A percentile compares a stretch with the other conserved stretches of the same genome.
These are phyloP conservation scores for Rhyacophila evoluta DNA, from an alignment of 2,888 invertebrate species.

Conservation along the genomic window DNA sequence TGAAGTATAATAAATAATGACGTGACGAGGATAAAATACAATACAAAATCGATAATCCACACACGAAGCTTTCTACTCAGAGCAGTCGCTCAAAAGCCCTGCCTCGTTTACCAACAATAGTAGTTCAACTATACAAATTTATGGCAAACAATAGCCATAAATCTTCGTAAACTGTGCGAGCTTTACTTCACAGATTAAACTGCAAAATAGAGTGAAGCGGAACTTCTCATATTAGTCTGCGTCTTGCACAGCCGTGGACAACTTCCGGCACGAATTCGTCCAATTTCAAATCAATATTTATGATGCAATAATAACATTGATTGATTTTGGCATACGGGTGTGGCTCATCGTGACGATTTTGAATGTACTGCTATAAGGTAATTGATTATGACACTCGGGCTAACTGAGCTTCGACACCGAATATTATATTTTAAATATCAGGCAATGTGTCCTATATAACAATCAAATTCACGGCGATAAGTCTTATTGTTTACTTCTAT, in stretches of 20 bases:
- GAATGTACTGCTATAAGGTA: no score
- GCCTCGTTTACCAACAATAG: not conserved
- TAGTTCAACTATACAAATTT: conserved; percentile 40
- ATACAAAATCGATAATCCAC: conserved; percentile 9
- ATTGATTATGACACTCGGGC: no score
- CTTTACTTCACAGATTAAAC: conserved; percentile 39
- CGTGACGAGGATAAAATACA: not conserved
- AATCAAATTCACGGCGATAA: no score
- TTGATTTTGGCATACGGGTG: no score
- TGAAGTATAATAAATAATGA: not conserved
- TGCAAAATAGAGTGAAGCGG: conserved; percentile 30
- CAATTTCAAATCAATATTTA: no score
- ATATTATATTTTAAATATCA: no score
- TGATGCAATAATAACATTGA: no score
- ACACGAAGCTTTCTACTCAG: not conserved
- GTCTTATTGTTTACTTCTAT: no score
- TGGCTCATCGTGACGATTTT: no score
- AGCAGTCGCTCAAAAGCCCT: not conserved
- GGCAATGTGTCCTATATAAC: no score
- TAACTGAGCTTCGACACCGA: no score
- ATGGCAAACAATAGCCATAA: conserved; percentile 43
- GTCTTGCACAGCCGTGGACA: not conserved
- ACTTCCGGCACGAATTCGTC: not conserved
- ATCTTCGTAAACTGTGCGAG: conserved; percentile 37
- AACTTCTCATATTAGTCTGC: conserved; percentile 13